Base-by-base conservation (phyloP, 2,797 vertebrate species). In the Triplophysa bombifrons region DNA sequence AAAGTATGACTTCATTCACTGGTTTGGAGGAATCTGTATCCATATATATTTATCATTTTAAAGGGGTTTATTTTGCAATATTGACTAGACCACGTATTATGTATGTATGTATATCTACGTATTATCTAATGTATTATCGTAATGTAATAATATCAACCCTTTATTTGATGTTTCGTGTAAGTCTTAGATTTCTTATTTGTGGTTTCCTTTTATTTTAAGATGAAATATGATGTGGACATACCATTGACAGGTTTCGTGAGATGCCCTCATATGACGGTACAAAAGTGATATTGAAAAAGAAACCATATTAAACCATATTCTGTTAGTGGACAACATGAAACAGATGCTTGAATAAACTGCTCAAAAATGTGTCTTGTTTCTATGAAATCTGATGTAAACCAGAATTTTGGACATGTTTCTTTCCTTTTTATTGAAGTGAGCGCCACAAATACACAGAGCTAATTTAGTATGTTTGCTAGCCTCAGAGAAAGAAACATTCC, bases 331-430 rank as follows among this genome's bases (percentile, higher is more conserved):
- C 76, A 78, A 78, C 67, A 51, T 78, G 44, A 78, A 78, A 78
- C 76, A 78, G 76, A 78, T 78, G 76, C n/a, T 48, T 41, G 27
- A 16, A 68, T 78, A 38, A 70, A 69, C n/a, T 70, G 46, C 56
- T 63, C 76, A 78, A 41, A 9, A 51, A 56, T 63, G 66, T 38
- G 46, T 78, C 76, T 78, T 13, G 22, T 76, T 68, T 70, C 10
- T 20, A 41, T 78, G 76, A 70, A 56, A 78, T 61, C 69, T 56
- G 48, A 70, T 78, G 66, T 78, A 70, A 78, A 78, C 76, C 44
- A 70, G 44, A 70, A 70, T 48, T 38, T 41, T 7, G 27, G 55
- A 70, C 56, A 78, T 70, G 70, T 78, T 11, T 51, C 75, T 56
- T 58, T 63, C n/a, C 25, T 70, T 63, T 70, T 38, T 78, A 60